Base-by-base conservation (phyloP, 2,888 invertebrate genomes). In the Andrena bucephala region DNA sequence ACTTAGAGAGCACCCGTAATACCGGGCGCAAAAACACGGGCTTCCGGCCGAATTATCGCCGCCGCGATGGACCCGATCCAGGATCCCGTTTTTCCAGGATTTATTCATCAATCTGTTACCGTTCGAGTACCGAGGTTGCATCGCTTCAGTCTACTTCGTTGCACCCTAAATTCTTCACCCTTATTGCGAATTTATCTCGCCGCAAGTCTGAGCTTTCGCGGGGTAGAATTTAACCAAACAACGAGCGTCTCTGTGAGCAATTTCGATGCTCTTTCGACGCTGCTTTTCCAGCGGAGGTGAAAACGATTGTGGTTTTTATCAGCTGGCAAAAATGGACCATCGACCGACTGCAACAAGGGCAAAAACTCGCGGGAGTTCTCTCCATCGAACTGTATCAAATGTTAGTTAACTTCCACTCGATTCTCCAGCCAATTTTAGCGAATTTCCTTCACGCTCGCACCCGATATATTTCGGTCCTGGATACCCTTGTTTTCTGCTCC, bases 21-120 rank as follows among this genome's bases (percentile, higher is more conserved):
- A 67, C 52, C 60, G 24, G n/a, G 31, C 36, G 74, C 57, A 77
- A 72, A 72, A 72, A 72, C 71, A 63, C 27, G 10, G 13, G 13
- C 63, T 42, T 42, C 63, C 31, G 63, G 33, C 27, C 71, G 71
- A 77, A 71, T 77, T 77, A 77, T 71, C 67, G 52, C 71, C 54
- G 24, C 10, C 1, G 10, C 31, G 54, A 70, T 70, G 52, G 70
- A 76, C 7, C 48, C 62, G 52, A 27, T 62, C 48, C 68, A 60
- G 60, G 16, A 57, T 68, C 10, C 54, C 16, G 36, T 13, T n/a
- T 20, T n/a, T n/a, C 8, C 29, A 3, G 29, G 27, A 62, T 54
- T 20, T 52, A 24, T 63, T 24, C n/a, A 70, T 27, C 70, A 52
- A 54, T 69, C 36, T 13, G 69, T 36, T 59, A 33, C 10, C 29